phyloP scores from a whole-genome alignment of 2,113 vertebrate genomes.

The Columbina picui region DNA sequence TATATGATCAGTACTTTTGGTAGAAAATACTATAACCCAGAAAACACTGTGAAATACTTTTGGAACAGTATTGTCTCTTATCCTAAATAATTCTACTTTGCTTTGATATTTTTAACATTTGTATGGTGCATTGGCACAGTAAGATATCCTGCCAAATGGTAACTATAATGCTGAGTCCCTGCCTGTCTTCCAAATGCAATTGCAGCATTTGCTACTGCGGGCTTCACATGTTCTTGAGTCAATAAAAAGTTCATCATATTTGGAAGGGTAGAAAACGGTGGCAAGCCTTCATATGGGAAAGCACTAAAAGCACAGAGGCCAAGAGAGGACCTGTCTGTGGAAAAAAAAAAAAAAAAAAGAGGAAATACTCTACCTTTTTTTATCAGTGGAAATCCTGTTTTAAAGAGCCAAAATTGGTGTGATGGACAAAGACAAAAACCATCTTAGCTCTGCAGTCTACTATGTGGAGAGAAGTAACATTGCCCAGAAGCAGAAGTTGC shows the following conservation, averaged over 20 bases:
- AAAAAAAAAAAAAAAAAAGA: not conserved
- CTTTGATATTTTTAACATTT: not conserved
- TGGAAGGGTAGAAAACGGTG: not conserved
- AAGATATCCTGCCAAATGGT: not conserved
- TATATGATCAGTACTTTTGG: not conserved
- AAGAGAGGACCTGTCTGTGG: not conserved
- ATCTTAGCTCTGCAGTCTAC: not conserved
- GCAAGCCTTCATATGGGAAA: not conserved
- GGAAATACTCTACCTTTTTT: not conserved
- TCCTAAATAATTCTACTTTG: not conserved
- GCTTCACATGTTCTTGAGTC: not conserved
- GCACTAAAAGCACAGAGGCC: not conserved
- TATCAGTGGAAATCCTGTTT: not conserved
- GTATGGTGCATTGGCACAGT: not conserved
- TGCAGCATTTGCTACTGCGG: not conserved
- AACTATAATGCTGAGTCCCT: not conserved
- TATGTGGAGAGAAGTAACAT: rapidly evolving
- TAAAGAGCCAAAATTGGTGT: not conserved
- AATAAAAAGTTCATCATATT: not conserved
- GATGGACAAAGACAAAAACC: not conserved
- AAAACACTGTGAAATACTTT: not conserved
- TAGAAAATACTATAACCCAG: not conserved
- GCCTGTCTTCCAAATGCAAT: not conserved
- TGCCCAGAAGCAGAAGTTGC: not conserved
- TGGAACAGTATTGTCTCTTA: not conserved